Percentiles rank a stretch among this genome's conserved stretches.
Evolutionary conservation across 2,797 vertebrate genomes (phyloP).

Genomic region (Sylvia borin): DNA sequence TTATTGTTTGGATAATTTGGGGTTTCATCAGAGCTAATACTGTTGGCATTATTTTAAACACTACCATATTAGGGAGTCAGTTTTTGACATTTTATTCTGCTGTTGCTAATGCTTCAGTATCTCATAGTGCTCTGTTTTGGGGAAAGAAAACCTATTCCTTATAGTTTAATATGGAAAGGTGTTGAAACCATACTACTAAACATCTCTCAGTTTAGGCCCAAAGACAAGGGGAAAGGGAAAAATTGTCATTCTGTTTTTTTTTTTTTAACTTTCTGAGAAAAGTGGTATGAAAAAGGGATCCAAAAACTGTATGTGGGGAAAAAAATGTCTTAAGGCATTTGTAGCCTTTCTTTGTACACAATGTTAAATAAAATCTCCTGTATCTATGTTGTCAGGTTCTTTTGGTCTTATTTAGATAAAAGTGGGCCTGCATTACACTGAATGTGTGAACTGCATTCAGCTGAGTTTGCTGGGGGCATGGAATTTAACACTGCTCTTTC

Average conservation of each 20-base stretch:
- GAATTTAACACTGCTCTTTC: not conserved
- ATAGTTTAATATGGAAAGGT: not conserved
- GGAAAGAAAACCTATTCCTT: not conserved
- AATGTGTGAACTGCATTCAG: not conserved
- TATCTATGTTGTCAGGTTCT: conserved; percentile 73
- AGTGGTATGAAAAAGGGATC: conserved; percentile 75
- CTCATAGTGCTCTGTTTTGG: not conserved
- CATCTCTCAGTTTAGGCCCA: conserved; percentile 25
- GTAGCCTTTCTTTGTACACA: conserved; percentile 89
- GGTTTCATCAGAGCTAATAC: conserved; percentile 27
- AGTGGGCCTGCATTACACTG: not conserved
- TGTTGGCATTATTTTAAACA: conserved; percentile 25
- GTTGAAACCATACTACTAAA: not conserved
- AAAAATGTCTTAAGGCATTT: conserved; percentile 77
- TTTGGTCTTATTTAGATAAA: conserved; percentile 31
- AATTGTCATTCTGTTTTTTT: conserved; percentile 27
- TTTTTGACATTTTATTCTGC: conserved; percentile 14
- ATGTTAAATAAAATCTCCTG: conserved; percentile 87
- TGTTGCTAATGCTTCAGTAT: conserved; percentile 33
- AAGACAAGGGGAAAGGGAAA: not conserved
- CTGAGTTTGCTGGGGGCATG: not conserved
- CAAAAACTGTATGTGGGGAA: conserved; percentile 79
- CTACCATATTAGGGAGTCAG: not conserved
- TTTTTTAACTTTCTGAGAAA: conserved; percentile 58
- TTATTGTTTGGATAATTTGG: conserved; percentile 24